Evolutionary conservation across 2,888 invertebrate genomes (phyloP).

Genomic region (Drosophila aldrichi): DNA sequence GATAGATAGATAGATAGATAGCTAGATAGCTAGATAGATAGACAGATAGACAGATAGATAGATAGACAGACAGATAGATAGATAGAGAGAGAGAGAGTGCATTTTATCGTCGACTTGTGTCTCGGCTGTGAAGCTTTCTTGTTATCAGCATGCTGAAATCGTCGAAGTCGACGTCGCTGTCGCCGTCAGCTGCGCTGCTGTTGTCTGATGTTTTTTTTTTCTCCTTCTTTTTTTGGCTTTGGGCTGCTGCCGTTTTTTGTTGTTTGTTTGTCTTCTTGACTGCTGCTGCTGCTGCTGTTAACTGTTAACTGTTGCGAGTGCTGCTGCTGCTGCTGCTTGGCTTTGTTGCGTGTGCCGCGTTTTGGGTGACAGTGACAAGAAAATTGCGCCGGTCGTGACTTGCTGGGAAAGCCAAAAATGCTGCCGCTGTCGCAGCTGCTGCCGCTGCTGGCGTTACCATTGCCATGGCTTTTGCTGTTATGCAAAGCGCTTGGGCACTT

Average conservation of each 20-base stretch:
- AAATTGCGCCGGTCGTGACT: slow-evolving; percentile 76
- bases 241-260: slow-evolving; percentile 29
- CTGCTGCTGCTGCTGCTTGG: slow-evolving; percentile 32
- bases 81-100: background rate
- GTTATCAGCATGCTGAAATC: slow-evolving; percentile 56
- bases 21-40: too few species aligned
- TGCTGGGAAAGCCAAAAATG: slow-evolving; percentile 71
- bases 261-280: slow-evolving; percentile 42
- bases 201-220: background rate
- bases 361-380: slow-evolving; percentile 72
- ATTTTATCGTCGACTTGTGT: background rate
- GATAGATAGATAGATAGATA: too few species aligned
- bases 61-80: background rate
- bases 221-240: slow-evolving; percentile 20
- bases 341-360: slow-evolving; percentile 67
- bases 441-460: slow-evolving; percentile 4
- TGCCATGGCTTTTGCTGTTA: slow-evolving; percentile 34
- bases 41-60: background rate
- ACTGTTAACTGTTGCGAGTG: slow-evolving; percentile 21
- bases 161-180: slow-evolving; percentile 15
- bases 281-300: slow-evolving; percentile 19
- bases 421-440: slow-evolving; percentile 17
- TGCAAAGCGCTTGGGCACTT: slow-evolving; percentile 46
- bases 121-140: slow-evolving; percentile 2
- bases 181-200: slow-evolving; percentile 26